These are phyloP conservation scores for Drosophila arizonae DNA, from an alignment of 1,140 invertebrate genomes.

Conservation along the genomic window DNA sequence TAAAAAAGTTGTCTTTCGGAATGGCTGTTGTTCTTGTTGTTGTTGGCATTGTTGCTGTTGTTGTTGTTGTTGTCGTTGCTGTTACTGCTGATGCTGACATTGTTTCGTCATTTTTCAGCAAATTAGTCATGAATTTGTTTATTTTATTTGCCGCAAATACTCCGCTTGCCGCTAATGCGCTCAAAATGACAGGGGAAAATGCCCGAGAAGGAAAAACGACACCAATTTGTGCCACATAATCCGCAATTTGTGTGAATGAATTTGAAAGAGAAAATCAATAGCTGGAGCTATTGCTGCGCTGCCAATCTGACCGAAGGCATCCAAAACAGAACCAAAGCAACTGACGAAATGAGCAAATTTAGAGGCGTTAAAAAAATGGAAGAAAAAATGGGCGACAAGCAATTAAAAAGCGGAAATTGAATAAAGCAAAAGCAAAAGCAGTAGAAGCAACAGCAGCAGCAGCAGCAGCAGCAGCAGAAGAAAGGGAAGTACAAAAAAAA, in stretches of 20 bases:
- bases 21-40: slow-evolving; percentile 13
- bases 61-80: neutral
- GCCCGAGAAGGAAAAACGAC: slow-evolving; percentile 21
- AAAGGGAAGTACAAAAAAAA: neutral
- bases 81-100: slow-evolving; percentile 46
- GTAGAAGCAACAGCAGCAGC: neutral
- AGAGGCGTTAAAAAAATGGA: slow-evolving; percentile 14
- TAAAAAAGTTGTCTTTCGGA: slow-evolving; percentile 35
- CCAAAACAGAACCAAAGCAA: neutral
- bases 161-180: slow-evolving; percentile 44
- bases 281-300: neutral
- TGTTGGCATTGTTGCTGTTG: slow-evolving; percentile 62
- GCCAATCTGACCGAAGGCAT: slow-evolving; percentile 14
- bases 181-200: slow-evolving; percentile 26
- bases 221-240: slow-evolving; percentile 30
- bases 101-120: slow-evolving; percentile 70
- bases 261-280: slow-evolving; percentile 19
- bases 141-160: slow-evolving; percentile 63
- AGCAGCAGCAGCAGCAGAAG: neutral
- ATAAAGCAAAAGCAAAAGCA: slow-evolving; percentile 15
- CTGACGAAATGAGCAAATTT: slow-evolving; percentile 20
- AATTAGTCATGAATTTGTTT: slow-evolving; percentile 72
- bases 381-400: slow-evolving; percentile 17
- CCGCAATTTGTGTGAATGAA: slow-evolving; percentile 9
- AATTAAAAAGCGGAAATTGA: slow-evolving; percentile 54